phyloP scores from a whole-genome alignment of 2,113 vertebrate species.

The Sturnira hondurensis region DNA sequence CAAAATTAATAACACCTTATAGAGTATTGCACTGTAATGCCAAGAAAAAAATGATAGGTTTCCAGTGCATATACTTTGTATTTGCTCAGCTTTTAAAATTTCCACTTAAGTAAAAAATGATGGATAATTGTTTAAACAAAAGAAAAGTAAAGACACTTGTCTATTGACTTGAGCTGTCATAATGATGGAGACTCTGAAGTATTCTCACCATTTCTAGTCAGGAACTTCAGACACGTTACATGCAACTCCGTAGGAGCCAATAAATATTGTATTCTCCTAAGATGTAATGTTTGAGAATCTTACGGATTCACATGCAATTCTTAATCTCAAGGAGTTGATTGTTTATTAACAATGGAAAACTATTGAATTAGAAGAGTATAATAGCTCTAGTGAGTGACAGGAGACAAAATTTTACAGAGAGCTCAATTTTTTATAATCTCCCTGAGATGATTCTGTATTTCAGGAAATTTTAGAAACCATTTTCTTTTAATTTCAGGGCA shows the following conservation, averaged over 20 bases:
- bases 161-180: neutral
- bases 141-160: neutral
- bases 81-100: neutral
- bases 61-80: neutral
- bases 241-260: neutral
- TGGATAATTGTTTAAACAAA: neutral
- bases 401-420: neutral
- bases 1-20: neutral
- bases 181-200: neutral
- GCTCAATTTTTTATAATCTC: neutral
- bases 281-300: neutral
- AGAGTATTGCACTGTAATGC: neutral
- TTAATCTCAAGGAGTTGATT: neutral
- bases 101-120: neutral
- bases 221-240: neutral
- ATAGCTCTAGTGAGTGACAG: neutral
- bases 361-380: neutral
- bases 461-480: neutral
- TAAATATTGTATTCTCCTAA: neutral
- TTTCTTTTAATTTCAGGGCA: neutral
- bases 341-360: neutral
- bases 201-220: neutral
- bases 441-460: neutral
- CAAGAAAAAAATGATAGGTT: neutral
- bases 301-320: neutral